Conservation (phyloP, 2,888 invertebrate genomes). For the Nomada fabriciana region DNA sequence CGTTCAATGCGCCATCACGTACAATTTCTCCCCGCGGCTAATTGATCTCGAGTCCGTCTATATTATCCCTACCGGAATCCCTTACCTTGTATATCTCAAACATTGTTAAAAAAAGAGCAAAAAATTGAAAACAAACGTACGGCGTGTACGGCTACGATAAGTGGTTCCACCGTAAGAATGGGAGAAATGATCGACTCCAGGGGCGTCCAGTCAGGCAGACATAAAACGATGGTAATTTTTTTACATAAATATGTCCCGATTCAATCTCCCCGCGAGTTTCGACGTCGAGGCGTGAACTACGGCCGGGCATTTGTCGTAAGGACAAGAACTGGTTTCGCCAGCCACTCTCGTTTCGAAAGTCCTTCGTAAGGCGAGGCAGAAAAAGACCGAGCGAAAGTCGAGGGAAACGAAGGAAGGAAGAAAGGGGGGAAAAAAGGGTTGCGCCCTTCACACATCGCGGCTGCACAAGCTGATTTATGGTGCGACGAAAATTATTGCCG, state of each 20-base stretch:
- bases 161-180: background rate
- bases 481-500: conserved; percentile 78
- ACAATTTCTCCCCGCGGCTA: no score
- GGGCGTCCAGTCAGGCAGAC: background rate
- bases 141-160: no score
- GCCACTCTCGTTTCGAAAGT: conserved; percentile 40
- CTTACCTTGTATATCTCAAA: background rate
- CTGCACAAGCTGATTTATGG: conserved; percentile 68
- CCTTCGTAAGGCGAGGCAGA: conserved; percentile 18
- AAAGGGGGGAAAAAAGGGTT: conserved; percentile 29
- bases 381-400: conserved; percentile 5
- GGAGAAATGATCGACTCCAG: background rate
- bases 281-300: conserved; percentile 17
- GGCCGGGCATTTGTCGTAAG: conserved; percentile 20
- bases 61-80: background rate
- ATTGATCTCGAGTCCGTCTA: no score
- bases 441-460: conserved; percentile 59
- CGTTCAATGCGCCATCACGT: background rate
- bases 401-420: background rate
- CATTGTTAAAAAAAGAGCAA: no score
- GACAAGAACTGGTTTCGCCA: conserved; percentile 40
- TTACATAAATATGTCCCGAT: conserved; percentile 7
- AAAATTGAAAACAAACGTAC: no score
- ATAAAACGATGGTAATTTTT: background rate
- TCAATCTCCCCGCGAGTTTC: conserved; percentile 7